phyloP scores from a whole-genome alignment of 2,113 vertebrate genomes.

The Albula goreensis region DNA sequence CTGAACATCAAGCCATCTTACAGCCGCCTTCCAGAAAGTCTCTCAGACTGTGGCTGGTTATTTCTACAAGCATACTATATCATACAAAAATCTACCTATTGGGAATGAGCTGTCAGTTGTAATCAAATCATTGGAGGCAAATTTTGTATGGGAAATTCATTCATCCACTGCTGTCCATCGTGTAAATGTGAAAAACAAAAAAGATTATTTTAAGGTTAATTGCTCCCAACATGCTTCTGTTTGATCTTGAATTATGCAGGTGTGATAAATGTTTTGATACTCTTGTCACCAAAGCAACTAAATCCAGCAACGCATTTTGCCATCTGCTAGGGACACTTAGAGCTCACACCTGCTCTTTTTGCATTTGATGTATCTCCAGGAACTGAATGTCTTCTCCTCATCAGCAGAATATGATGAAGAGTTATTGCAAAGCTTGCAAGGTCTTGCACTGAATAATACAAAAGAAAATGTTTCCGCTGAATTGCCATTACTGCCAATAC shows the following conservation, averaged over 20 bases:
- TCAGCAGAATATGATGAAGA: not conserved
- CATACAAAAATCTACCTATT: too few relatives aligned
- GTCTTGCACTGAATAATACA: too few relatives aligned
- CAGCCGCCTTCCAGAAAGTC: not conserved
- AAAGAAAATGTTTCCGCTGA: too few relatives aligned
- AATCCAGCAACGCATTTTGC: not conserved
- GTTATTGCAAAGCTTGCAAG: not conserved
- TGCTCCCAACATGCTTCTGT: not conserved
- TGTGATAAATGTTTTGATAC: not conserved
- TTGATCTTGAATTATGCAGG: not conserved
- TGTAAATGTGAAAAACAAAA: not conserved
- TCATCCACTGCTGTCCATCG: not conserved
- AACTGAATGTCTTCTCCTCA: not conserved
- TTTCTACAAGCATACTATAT: not conserved
- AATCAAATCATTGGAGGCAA: not conserved
- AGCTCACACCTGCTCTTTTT: too few relatives aligned
- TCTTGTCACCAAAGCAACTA: not conserved
- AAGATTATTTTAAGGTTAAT: not conserved
- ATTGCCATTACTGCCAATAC: too few relatives aligned
- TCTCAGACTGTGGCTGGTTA: not conserved
- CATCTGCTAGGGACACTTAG: not conserved
- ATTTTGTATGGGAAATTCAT: not conserved
- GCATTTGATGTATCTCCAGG: too few relatives aligned
- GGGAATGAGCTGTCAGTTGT: too few relatives aligned
- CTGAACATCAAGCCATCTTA: not conserved